Evolutionary conservation across 1,140 invertebrate species (phyloP).

Genomic region (Drosophila subpulchrella): DNA sequence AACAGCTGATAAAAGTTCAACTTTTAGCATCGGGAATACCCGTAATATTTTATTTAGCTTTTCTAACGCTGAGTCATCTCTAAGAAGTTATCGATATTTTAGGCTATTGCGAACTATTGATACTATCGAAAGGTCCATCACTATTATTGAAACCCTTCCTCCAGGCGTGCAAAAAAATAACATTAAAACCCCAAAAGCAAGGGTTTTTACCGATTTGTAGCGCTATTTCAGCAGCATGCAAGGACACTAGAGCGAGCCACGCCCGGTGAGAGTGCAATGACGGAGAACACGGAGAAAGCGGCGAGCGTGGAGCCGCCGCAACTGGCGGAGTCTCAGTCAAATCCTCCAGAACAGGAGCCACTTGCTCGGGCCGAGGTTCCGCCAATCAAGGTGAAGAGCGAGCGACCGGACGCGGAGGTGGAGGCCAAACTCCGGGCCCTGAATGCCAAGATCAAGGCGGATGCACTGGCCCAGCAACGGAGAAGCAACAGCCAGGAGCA

Average conservation of each 20-base stretch:
- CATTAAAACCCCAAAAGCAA: slow-evolving; percentile 11
- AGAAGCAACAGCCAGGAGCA: slow-evolving; percentile 13
- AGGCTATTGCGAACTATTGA: no score
- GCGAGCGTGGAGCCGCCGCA: slow-evolving; percentile 30
- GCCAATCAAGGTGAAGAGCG: slow-evolving; percentile 52
- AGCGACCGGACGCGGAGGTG: slow-evolving; percentile 59
- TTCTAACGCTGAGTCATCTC: neutral
- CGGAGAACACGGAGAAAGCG: slow-evolving; percentile 53
- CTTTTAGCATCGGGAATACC: no score
- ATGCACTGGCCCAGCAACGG: slow-evolving; percentile 2
- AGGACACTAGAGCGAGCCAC: slow-evolving; percentile 4
- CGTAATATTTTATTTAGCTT: neutral
- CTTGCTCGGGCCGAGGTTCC: neutral
- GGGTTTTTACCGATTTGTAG: neutral
- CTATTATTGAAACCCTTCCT: slow-evolving; percentile 25
- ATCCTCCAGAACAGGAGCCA: neutral
- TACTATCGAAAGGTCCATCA: neutral
- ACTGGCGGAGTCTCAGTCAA: slow-evolving; percentile 21
- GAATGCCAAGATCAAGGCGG: slow-evolving; percentile 55
- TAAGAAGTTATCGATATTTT: slow-evolving; percentile 9
- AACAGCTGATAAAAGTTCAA: no score
- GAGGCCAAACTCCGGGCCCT: slow-evolving; percentile 60
- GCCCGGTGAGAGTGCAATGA: slow-evolving; percentile 43
- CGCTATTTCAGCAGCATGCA: slow-evolving; percentile 8
- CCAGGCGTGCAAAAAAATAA: slow-evolving; percentile 40